phyloP scores from a whole-genome alignment of 2,888 invertebrate species.

The Stenodera caucasica region DNA sequence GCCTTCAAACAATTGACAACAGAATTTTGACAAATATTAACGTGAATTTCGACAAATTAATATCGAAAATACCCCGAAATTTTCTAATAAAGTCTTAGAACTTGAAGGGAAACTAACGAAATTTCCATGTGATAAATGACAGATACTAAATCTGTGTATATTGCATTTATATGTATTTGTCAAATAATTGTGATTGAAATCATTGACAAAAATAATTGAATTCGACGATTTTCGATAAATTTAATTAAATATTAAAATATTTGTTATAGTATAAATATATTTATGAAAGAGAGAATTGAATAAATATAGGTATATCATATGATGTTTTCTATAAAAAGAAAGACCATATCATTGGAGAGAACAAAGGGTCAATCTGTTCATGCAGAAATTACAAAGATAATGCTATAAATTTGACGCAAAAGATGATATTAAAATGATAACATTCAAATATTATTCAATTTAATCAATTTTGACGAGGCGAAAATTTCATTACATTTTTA shows the following conservation, averaged over 20 bases:
- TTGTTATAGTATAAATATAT: not conserved
- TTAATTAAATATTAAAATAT: constrained; percentile 1
- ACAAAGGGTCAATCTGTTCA: constrained; percentile 6
- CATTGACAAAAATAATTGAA: not conserved
- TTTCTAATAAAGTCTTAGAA: too few species aligned
- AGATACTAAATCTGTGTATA: too few species aligned
- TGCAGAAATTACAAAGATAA: constrained; percentile 2
- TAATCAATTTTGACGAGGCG: not conserved
- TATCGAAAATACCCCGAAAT: too few species aligned
- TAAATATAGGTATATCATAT: not conserved
- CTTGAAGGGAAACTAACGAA: too few species aligned
- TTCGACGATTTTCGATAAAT: not conserved
- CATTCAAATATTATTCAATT: not conserved
- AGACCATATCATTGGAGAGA: not conserved
- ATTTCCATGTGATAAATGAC: too few species aligned
- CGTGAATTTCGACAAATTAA: too few species aligned
- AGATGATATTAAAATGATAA: not conserved
- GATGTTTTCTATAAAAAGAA: not conserved
- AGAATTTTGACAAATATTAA: too few species aligned
- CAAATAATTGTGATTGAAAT: not conserved
- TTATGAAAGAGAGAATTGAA: not conserved
- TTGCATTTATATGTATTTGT: not conserved
- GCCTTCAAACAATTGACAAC: not conserved
- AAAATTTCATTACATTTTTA: not conserved
- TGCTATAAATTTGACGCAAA: not conserved